Base-by-base conservation (phyloP, 2,113 vertebrate species). In the Alligator sinensis region DNA sequence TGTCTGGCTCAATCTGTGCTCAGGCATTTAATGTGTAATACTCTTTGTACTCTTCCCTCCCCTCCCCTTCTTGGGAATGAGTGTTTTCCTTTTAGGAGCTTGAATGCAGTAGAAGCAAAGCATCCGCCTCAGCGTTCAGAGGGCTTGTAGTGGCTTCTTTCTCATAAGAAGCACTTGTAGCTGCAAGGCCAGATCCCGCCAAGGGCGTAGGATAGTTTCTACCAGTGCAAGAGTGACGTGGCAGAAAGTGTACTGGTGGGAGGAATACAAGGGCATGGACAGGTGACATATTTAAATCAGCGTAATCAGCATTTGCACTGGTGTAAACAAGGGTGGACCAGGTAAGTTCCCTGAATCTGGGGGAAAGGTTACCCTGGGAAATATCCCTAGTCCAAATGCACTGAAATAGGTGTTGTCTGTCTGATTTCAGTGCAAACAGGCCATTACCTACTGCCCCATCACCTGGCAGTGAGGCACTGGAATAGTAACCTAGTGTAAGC, bases 21-120 rank as follows among this genome's bases (percentile, higher is more conserved):
- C 25, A 76, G 76, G 87, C 64, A 91, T 86, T 93, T 80, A 10
- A 19, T 85, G 84, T 89, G 9, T 2, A 85, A 61, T 89, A 68
- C 22, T 66, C 79, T 91, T 92, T 47, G 47, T 47, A 7, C n/a
- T 61, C 38, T 85, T 13, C 16, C 24, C 30, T 16, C 72, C 70
- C 77, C 30, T 86, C 59, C 22, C 27, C 38, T 27, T 78, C 77
- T 90, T 1, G 1, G 85, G 24, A 94, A 5, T 19, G 64, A 91
- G 58, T 1, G 0, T 82, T 84, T n/a, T 82, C 61, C 1, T 2
- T 86, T 64, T 76, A 91, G 80, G 80, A 92, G 82, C 77, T 75
- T 80, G 90, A 12, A 59, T 91, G 77, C 80, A 58, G 3, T 74
- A 87, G 68, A 85, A 91, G 34, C 17, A 0, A 7, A 4, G 25